These are phyloP conservation scores for Scaptomyza hsui DNA, from an alignment of 1,140 invertebrate genomes.

Conservation along the genomic window DNA sequence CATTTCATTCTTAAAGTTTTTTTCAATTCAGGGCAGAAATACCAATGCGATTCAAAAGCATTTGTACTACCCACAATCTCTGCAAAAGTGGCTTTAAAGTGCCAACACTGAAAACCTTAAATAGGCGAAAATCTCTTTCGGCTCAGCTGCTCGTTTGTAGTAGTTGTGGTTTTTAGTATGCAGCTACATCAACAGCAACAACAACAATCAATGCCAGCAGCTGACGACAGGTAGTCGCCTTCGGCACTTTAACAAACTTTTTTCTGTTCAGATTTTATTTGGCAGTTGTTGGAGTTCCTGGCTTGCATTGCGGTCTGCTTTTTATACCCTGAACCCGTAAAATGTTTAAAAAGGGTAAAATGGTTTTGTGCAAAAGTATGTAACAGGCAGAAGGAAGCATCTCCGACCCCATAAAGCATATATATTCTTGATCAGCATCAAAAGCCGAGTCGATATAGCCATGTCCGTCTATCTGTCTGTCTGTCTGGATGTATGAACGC, in stretches of 20 bases:
- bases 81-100: conserved; percentile 2
- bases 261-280: conserved; percentile 2
- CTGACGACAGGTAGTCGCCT: conserved; percentile 25
- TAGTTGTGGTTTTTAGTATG: not conserved
- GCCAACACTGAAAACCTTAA: conserved; percentile 7
- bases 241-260: conserved; percentile 37
- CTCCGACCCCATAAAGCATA: too few species aligned
- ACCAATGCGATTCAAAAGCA: not conserved
- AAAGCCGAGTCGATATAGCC: too few species aligned
- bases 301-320: conserved; percentile 33
- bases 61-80: not conserved
- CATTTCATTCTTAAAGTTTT: not conserved
- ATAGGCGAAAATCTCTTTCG: not conserved
- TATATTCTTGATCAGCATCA: too few species aligned
- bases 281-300: conserved; percentile 11
- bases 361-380: too few species aligned
- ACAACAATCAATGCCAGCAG: conserved; percentile 5
- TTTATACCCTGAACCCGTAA: too few species aligned
- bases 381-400: too few species aligned
- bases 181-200: not conserved
- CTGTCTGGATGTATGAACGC: too few species aligned
- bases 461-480: too few species aligned
- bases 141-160: conserved; percentile 2
- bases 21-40: not conserved
- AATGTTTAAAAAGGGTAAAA: too few species aligned